These are phyloP conservation scores for Orthosia incerta DNA, from an alignment of 2,888 invertebrate genomes.

Conservation along the genomic window DNA sequence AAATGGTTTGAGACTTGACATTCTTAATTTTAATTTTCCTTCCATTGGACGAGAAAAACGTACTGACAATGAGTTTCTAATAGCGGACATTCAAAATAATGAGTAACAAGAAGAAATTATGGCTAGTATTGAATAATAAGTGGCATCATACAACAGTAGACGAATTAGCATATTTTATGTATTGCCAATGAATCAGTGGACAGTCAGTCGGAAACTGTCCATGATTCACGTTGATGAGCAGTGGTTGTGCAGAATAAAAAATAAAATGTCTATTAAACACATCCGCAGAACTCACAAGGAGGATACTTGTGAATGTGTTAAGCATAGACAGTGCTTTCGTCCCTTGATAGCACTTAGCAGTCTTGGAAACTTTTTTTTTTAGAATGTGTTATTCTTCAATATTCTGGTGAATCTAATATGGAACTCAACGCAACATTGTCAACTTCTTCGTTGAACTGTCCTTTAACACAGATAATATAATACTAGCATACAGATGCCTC, in stretches of 20 bases:
- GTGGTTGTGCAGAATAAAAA: slow-evolving; percentile 56
- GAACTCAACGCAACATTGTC: background rate
- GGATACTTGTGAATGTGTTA: slow-evolving; percentile 20
- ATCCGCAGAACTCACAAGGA: slow-evolving; percentile 44
- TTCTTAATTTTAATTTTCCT: background rate
- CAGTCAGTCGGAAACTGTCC: slow-evolving; percentile 66
- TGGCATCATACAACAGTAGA: slow-evolving; percentile 38
- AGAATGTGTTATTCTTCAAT: background rate
- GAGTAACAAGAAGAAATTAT: slow-evolving; percentile 53
- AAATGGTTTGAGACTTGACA: slow-evolving; percentile 12
- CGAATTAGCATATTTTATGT: slow-evolving; percentile 58
- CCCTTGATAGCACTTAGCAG: background rate
- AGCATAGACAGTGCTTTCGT: slow-evolving; percentile 19
- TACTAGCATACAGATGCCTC: too few relatives aligned
- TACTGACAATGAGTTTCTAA: slow-evolving; percentile 2
- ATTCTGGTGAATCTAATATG: background rate
- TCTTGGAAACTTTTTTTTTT: background rate
- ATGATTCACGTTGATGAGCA: slow-evolving; percentile 71
- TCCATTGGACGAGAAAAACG: background rate
- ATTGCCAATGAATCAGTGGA: slow-evolving; percentile 67
- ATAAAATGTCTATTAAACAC: slow-evolving; percentile 37
- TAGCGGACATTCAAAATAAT: slow-evolving; percentile 35
- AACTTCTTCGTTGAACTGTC: background rate
- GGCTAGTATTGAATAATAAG: slow-evolving; percentile 58
- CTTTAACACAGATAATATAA: too few relatives aligned